phyloP scores from a whole-genome alignment of 2,113 vertebrate species.

The Dunckerocampus dactyliophorus region DNA sequence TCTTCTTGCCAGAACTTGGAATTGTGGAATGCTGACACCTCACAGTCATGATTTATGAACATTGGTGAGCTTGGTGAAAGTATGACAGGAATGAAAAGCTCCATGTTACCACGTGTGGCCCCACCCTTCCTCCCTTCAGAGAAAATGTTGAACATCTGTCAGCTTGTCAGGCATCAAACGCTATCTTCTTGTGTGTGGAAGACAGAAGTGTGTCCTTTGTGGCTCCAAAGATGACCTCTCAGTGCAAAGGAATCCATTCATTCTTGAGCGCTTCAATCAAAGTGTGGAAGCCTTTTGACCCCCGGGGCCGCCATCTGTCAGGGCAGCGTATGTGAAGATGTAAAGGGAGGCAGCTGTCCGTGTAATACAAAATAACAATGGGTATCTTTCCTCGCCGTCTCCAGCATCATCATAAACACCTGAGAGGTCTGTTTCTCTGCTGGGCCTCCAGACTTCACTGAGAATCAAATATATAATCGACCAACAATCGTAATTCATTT shows the following conservation, averaged over 20 bases:
- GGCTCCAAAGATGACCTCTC: not conserved
- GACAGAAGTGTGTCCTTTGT: slow-evolving; percentile 42
- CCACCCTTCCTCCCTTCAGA: too few species aligned
- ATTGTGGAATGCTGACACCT: too few species aligned
- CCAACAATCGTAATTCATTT: too few species aligned
- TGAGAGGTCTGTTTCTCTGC: slow-evolving; percentile 32
- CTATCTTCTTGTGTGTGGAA: not conserved
- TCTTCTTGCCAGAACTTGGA: too few species aligned
- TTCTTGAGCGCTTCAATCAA: slow-evolving; percentile 44
- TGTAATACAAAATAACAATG: not conserved
- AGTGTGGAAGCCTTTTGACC: slow-evolving; percentile 57
- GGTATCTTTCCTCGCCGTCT: slow-evolving; percentile 24
- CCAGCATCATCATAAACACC: slow-evolving; percentile 56
- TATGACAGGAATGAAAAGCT: too few species aligned
- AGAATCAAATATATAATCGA: too few species aligned
- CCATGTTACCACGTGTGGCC: too few species aligned
- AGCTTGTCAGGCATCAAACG: too few species aligned
- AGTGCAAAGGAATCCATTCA: slow-evolving; percentile 50
- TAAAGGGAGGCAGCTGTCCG: slow-evolving; percentile 52
- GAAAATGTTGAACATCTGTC: too few species aligned
- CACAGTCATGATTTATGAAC: too few species aligned
- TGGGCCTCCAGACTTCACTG: slow-evolving; percentile 15
- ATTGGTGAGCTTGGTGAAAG: too few species aligned
- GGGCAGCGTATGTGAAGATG: slow-evolving; percentile 30
- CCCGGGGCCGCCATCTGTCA: slow-evolving; percentile 69